Evolutionary conservation across 2,888 invertebrate genomes (phyloP), one percentile per base, ranked within the genome.

Genomic region (Tridacna gigas): DNA sequence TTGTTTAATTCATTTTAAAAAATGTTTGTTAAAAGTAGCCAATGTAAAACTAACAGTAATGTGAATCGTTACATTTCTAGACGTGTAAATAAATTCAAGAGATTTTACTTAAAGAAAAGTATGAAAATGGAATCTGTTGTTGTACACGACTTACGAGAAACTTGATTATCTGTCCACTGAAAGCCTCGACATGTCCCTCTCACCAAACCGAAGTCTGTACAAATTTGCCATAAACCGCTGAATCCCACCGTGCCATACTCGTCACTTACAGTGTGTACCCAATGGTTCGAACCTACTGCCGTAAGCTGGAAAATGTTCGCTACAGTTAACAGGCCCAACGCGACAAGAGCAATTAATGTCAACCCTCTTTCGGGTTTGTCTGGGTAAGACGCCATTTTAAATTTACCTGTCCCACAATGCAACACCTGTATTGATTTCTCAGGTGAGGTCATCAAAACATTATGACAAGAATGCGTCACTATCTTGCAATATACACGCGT

Each of bases 161-260:
- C 89, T 67, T 89, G 89, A 20, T 82, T 80, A 76, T 90, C 90
- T 69, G 86, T 87, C 90, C 90, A 90, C n/a, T 84, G 69, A 71
- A 90, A 90, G n/a, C 83, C 86, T 15, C 84, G 75, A 74, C 90
- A 90, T 25, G 83, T 73, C 61, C 83, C 86, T 28, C 79, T 67
- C n/a, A 79, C 77, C 20, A 74, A 65, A 13, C 79, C 86, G 37
- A 88, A 78, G 69, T 90, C 83, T 5, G 88, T 80, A 80, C 90
- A 90, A 7, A 82, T 88, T 51, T 86, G 84, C 90, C 90, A 90
- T 20, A 90, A 74, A 20, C 90, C 90, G 37, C 79, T 84, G 69
- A 84, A 90, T 45, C 88, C 88, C 11, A 90, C 83, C 0, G 82
- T 84, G 4, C 86, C 88, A 76, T 85, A 78, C 0, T 80, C 71